Evolutionary conservation across 2,888 invertebrate species (phyloP), one percentile per base, ranked within the genome.

Genomic region (Phorcus lineatus): DNA sequence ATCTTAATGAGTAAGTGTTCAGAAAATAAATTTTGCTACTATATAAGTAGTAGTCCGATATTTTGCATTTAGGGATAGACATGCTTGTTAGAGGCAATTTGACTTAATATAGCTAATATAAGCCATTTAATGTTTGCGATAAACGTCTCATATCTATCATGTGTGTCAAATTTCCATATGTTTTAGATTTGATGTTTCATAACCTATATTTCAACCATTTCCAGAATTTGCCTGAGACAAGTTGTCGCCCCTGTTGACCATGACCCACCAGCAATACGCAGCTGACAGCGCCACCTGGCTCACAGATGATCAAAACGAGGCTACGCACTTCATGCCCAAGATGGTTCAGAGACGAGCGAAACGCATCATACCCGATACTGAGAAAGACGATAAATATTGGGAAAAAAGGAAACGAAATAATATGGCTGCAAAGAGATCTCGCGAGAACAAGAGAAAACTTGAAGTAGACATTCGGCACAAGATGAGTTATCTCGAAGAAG

Each of bases 371-470:
- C 89, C 90, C 0, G 88, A 88, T 17, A 80, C 81, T 0, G 84
- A 88, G 16, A 90, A 90, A 79, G 90, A 89, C 74, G 86, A 86
- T 0, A 80, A 77, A 55, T 90, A 90, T 81, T 90, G 90, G 90
- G 88, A 88, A 79, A 89, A 86, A 78, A 82, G 91, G 19, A 87
- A 88, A 77, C 84, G 86, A 16, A 91, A 91, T 80, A 91, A 91
- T 79, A 81, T 87, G 47, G 87, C 91, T 7, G 91, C 91, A 6
- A 89, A 87, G 52, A 84, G 85, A 55, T 91, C 91, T 0, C 84
- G 91, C 0, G 89, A 90, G 82, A 89, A 87, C 78, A 90, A 87
- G 55, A 80, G 87, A 7, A 83, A 84, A 24, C 9, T 85, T 24
- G 90, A 91, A 77, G 53, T 79, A 28, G 81, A 84, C 52, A 83